A percentile compares a stretch with the other conserved stretches of the same genome.
phyloP scores from a whole-genome alignment of 2,113 vertebrate species.

The Anguilla rostrata region DNA sequence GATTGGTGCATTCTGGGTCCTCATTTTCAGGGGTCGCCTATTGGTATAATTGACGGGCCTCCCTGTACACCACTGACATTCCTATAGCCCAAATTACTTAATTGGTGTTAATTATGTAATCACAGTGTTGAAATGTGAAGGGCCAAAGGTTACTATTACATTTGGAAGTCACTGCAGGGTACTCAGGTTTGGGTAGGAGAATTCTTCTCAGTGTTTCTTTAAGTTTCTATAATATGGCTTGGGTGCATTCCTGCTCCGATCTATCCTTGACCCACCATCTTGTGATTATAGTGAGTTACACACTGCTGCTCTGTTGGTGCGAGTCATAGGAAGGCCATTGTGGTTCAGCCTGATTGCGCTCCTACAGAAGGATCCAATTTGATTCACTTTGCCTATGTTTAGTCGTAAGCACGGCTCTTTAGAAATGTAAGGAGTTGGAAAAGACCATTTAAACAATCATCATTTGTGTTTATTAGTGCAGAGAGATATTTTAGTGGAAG shows the following conservation, averaged over 20 bases:
- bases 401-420: slow-evolving; percentile 68
- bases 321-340: slow-evolving; percentile 77
- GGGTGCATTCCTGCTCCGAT: slow-evolving; percentile 52
- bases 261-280: slow-evolving; percentile 76
- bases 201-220: slow-evolving; percentile 61
- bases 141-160: slow-evolving; percentile 87
- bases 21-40: slow-evolving; percentile 86
- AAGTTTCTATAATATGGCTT: slow-evolving; percentile 55
- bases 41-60: slow-evolving; percentile 84
- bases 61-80: slow-evolving; percentile 73
- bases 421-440: slow-evolving; percentile 81
- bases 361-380: slow-evolving; percentile 78
- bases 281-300: slow-evolving; percentile 69
- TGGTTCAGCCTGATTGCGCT: slow-evolving; percentile 67
- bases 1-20: slow-evolving; percentile 83
- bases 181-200: slow-evolving; percentile 59
- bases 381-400: slow-evolving; percentile 65
- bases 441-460: slow-evolving; percentile 85
- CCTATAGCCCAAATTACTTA: slow-evolving; percentile 87
- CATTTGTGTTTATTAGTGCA: slow-evolving; percentile 77
- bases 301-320: slow-evolving; percentile 57
- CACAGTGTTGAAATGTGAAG: slow-evolving; percentile 83
- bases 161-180: slow-evolving; percentile 69
- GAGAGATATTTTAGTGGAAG: slow-evolving; percentile 82
- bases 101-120: slow-evolving; percentile 98